Conservation (phyloP, 2,888 invertebrate species). For the Drosophila multiciliata region DNA sequence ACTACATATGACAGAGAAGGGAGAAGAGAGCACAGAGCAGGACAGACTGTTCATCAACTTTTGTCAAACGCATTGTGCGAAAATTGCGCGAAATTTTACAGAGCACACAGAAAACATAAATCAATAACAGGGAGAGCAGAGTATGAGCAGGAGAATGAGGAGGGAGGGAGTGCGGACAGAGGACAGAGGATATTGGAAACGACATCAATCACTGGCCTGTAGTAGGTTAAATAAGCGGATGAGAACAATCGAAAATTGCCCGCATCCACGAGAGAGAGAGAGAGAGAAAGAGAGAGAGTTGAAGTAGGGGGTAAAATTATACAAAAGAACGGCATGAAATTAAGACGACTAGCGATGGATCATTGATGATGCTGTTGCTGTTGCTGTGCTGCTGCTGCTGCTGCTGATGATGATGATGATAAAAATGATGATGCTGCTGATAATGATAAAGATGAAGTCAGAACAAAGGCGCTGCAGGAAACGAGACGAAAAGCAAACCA, state of each 20-base stretch:
- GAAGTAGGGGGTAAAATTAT: slow-evolving; percentile 34
- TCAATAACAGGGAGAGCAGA: slow-evolving; percentile 58
- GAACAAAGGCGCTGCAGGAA: slow-evolving; percentile 62
- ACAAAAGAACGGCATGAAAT: slow-evolving; percentile 70
- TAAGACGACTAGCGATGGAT: slow-evolving; percentile 72
- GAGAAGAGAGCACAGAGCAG: neutral
- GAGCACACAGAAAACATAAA: slow-evolving; percentile 67
- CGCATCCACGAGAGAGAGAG: slow-evolving; percentile 49
- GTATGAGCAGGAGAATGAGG: neutral
- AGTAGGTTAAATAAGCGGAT: slow-evolving; percentile 55
- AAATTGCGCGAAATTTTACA: slow-evolving; percentile 66
- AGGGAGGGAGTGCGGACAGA: neutral
- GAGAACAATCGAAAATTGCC: slow-evolving; percentile 52
- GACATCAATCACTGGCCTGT: slow-evolving; percentile 70
- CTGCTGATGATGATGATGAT: slow-evolving; percentile 6
- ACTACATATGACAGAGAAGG: slow-evolving; percentile 1
- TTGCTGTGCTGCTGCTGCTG: slow-evolving; percentile 13
- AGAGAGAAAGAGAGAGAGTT: neutral
- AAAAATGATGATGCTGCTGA: slow-evolving; percentile 10
- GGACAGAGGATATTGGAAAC: slow-evolving; percentile 56
- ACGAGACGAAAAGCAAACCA: slow-evolving; percentile 27
- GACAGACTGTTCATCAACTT: slow-evolving; percentile 58
- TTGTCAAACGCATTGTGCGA: slow-evolving; percentile 74
- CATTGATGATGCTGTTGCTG: slow-evolving; percentile 53
- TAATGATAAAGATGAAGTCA: slow-evolving; percentile 49